Percentiles rank a stretch among this genome's conserved stretches.
Evolutionary conservation across 1,140 invertebrate genomes (phyloP).

Genomic region (Frieseomelitta varia): DNA sequence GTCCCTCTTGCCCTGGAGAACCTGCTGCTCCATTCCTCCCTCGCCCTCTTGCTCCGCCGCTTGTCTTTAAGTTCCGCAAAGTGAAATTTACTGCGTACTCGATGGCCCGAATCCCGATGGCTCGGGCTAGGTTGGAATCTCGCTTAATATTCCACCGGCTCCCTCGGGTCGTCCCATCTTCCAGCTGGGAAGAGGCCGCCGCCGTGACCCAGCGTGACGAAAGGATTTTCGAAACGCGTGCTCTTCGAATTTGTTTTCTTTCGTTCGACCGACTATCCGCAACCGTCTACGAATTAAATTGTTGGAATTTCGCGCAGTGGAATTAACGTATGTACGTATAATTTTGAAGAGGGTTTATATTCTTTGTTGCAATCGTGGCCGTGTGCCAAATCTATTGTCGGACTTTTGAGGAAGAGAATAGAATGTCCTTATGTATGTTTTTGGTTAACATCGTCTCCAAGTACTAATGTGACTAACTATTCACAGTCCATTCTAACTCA

Average conservation of each 20-base stretch:
- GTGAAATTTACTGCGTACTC: conserved; percentile 77
- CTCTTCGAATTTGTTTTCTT: not conserved
- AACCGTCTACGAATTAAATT: too few species aligned
- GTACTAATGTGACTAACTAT: too few species aligned
- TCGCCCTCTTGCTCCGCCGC: not conserved
- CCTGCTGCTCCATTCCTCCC: conserved; percentile 19
- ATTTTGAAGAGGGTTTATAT: too few species aligned
- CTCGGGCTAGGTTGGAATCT: conserved; percentile 54
- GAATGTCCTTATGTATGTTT: too few species aligned
- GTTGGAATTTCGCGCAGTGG: too few species aligned
- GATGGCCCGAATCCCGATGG: conserved; percentile 63
- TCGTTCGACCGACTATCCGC: too few species aligned
- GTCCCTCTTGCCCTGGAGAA: conserved; percentile 30
- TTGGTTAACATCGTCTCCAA: too few species aligned
- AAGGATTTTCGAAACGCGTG: not conserved
- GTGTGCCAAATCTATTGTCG: too few species aligned
- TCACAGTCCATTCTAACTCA: too few species aligned
- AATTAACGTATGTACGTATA: too few species aligned
- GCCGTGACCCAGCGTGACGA: not conserved
- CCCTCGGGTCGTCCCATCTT: conserved; percentile 65
- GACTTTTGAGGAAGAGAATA: too few species aligned
- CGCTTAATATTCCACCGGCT: conserved; percentile 76
- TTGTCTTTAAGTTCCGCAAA: conserved; percentile 73
- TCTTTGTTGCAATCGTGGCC: too few species aligned
- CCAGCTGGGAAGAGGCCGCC: conserved; percentile 4